These are phyloP conservation scores for Enteromius anoplus DNA, from an alignment of 2,797 vertebrate genomes.

Conservation along the genomic window DNA sequence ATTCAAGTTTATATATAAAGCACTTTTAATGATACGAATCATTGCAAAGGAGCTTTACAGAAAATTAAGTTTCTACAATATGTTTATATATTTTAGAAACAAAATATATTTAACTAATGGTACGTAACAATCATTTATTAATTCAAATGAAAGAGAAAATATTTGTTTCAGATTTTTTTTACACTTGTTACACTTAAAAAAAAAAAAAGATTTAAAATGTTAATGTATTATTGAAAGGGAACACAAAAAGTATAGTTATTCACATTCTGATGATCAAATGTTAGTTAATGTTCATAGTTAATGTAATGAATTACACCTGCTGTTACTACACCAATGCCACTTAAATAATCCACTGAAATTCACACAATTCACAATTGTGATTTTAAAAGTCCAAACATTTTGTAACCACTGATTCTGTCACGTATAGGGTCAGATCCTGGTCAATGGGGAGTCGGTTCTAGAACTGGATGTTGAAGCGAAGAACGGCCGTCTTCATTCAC, in stretches of 20 bases:
- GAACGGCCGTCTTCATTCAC: conserved; percentile 86
- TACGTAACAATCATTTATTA: not conserved
- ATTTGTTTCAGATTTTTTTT: not conserved
- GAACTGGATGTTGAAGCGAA: conserved; percentile 85
- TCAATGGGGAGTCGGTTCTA: conserved; percentile 76
- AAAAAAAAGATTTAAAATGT: not conserved
- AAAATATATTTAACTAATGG: no score
- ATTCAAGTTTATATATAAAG: no score
- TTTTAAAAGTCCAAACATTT: not conserved
- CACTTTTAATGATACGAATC: no score
- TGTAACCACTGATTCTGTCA: not conserved
- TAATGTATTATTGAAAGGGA: not conserved
- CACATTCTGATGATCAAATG: not conserved
- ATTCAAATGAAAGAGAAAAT: not conserved
- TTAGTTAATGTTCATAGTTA: not conserved
- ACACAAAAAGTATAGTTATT: not conserved
- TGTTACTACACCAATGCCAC: not conserved
- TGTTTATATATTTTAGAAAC: no score
- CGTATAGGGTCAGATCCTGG: conserved; percentile 84
- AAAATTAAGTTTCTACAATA: no score
- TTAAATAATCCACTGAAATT: not conserved
- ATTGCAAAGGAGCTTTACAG: no score
- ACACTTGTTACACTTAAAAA: not conserved
- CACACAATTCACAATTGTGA: not conserved
- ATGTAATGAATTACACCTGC: not conserved